Conservation (phyloP, 2,797 vertebrate species). For the Hapalemur alaotrensis region DNA sequence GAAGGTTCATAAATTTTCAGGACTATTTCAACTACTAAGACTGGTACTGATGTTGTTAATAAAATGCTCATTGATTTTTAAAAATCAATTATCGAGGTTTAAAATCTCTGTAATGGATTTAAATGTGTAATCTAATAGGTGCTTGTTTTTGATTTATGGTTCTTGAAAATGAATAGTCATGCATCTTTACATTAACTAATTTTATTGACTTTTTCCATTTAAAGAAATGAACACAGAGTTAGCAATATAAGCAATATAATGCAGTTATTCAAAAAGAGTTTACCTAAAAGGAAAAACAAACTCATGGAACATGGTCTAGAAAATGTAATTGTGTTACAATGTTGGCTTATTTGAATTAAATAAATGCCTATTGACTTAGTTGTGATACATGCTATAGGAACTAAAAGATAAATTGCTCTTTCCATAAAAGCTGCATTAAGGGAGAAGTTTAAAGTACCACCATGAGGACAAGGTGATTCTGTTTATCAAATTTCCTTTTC, state of each 20-base stretch:
- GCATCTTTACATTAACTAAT: background rate
- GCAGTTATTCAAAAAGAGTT: background rate
- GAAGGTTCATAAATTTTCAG: slow-evolving; percentile 48
- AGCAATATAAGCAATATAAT: background rate
- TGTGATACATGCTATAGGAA: background rate
- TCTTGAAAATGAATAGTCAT: background rate
- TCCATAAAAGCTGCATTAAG: background rate
- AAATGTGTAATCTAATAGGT: background rate
- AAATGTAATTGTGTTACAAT: background rate
- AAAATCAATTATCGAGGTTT: slow-evolving; percentile 27
- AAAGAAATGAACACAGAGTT: slow-evolving; percentile 6
- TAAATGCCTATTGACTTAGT: background rate
- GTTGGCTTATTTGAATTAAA: slow-evolving; percentile 3
- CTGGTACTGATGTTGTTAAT: background rate
- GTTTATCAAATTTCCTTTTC: background rate
- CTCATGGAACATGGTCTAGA: background rate
- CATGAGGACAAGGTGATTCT: background rate
- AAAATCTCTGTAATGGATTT: slow-evolving; percentile 46
- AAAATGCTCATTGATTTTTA: slow-evolving; percentile 56
- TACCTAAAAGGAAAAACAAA: background rate
- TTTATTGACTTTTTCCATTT: slow-evolving; percentile 35
- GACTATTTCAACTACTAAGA: slow-evolving; percentile 68
- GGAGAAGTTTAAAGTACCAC: background rate
- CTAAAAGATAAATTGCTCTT: background rate
- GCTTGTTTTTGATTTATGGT: background rate